Evolutionary conservation across 2,888 invertebrate species (phyloP).

Genomic region (Mythimna albipuncta): DNA sequence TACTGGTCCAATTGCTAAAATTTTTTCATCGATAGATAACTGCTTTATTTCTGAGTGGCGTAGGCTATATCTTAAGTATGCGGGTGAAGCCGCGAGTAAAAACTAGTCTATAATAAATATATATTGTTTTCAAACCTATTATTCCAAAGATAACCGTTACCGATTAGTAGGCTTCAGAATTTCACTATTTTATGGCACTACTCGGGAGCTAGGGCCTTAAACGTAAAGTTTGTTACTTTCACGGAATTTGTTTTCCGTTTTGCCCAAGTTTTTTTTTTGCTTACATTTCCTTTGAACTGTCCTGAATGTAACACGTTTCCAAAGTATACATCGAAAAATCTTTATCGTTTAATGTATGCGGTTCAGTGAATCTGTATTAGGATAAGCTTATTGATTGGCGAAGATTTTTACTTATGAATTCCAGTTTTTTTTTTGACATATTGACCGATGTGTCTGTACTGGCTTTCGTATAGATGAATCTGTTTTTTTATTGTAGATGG

Average conservation of each 20-base stretch:
- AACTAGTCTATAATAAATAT: no score
- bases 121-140: no score
- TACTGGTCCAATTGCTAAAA: no score
- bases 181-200: no score
- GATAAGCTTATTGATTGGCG: neutral
- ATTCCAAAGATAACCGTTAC: no score
- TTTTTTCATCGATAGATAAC: no score
- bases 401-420: neutral
- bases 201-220: neutral
- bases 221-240: constrained; percentile 27
- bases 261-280: neutral
- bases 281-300: constrained; percentile 8
- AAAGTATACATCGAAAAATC: constrained; percentile 13
- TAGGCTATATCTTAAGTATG: no score
- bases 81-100: no score
- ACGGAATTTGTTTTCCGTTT: constrained; percentile 20
- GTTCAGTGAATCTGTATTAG: constrained; percentile 15
- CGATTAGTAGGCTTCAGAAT: no score
- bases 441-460: neutral
- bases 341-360: constrained; percentile 13
- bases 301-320: neutral
- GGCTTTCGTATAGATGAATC: neutral
- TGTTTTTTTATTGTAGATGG: no score
- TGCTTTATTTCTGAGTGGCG: no score
- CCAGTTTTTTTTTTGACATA: neutral